Percentiles rank a stretch among this genome's conserved stretches.
These are phyloP conservation scores for Echeneis naucrates DNA, from an alignment of 2,797 vertebrate species.

Conservation along the genomic window DNA sequence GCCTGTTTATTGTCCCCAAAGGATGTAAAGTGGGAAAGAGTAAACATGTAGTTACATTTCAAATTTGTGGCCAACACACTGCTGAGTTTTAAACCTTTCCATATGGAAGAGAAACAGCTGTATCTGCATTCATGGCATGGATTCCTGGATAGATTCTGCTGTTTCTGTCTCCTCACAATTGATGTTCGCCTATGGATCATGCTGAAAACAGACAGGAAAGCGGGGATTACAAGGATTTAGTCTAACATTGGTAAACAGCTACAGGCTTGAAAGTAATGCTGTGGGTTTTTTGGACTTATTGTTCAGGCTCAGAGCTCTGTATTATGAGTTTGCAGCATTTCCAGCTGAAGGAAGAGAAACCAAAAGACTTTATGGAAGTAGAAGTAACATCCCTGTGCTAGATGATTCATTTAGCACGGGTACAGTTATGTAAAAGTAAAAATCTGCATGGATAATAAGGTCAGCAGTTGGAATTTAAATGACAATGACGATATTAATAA, in stretches of 20 bases:
- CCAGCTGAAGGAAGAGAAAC: neutral
- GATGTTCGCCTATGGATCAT: slow-evolving; percentile 38
- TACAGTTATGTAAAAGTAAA: neutral
- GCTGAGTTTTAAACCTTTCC: slow-evolving; percentile 52
- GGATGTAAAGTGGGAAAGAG: slow-evolving; percentile 49
- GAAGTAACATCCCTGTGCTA: neutral
- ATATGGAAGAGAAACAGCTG: slow-evolving; percentile 34
- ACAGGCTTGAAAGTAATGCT: slow-evolving; percentile 41
- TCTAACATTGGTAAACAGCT: slow-evolving; percentile 31
- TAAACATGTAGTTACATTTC: slow-evolving; percentile 52
- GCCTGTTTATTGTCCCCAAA: slow-evolving; percentile 49
- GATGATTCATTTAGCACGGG: neutral
- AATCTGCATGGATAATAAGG: too few species aligned
- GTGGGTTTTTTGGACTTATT: slow-evolving; percentile 35
- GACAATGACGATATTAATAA: neutral
- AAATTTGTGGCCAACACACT: slow-evolving; percentile 42
- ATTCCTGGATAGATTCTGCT: slow-evolving; percentile 22
- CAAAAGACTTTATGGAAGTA: neutral
- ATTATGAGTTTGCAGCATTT: slow-evolving; percentile 15
- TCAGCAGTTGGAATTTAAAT: too few species aligned
- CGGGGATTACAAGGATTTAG: slow-evolving; percentile 45
- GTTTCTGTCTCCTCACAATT: slow-evolving; percentile 45
- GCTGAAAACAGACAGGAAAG: slow-evolving; percentile 58
- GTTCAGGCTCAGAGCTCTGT: neutral
- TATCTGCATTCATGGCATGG: slow-evolving; percentile 17